Conservation (phyloP, 2,797 vertebrate species). For the Acropternis orthonyx region DNA sequence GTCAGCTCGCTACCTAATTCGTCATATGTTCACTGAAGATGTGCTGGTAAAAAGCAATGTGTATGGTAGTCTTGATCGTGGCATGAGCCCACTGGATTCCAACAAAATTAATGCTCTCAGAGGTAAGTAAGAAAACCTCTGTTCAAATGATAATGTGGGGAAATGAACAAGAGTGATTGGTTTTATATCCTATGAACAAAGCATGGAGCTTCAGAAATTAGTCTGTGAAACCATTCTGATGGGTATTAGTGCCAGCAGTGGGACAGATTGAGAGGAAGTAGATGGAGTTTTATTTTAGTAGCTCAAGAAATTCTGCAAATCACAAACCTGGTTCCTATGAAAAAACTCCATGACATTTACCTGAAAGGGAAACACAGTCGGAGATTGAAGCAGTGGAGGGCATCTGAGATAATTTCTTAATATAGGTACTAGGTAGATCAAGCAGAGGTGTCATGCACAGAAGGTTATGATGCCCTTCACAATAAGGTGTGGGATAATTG, state of each 20-base stretch:
- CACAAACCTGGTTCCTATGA: not conserved
- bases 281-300: not conserved
- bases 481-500: not conserved
- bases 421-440: not conserved
- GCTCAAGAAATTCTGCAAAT: not conserved
- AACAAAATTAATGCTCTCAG: slow-evolving; percentile 79
- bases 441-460: not conserved
- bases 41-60: slow-evolving; percentile 78
- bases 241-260: not conserved
- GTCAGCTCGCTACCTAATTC: slow-evolving; percentile 78
- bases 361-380: not conserved
- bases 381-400: not conserved
- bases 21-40: slow-evolving; percentile 78
- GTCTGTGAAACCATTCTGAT: not conserved
- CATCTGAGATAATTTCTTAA: not conserved
- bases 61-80: slow-evolving; percentile 69
- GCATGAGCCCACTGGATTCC: slow-evolving; percentile 72
- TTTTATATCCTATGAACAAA: not conserved
- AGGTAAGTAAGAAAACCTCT: slow-evolving; percentile 66
- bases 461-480: not conserved
- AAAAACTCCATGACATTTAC: not conserved
- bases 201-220: not conserved
- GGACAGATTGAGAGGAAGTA: not conserved
- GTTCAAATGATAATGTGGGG: not conserved
- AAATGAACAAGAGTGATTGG: not conserved